Percentiles rank a stretch among this genome's conserved stretches.
Conservation (phyloP, 35 echinoderm and acorn worm genomes). For the Apostichopus californicus region DNA sequence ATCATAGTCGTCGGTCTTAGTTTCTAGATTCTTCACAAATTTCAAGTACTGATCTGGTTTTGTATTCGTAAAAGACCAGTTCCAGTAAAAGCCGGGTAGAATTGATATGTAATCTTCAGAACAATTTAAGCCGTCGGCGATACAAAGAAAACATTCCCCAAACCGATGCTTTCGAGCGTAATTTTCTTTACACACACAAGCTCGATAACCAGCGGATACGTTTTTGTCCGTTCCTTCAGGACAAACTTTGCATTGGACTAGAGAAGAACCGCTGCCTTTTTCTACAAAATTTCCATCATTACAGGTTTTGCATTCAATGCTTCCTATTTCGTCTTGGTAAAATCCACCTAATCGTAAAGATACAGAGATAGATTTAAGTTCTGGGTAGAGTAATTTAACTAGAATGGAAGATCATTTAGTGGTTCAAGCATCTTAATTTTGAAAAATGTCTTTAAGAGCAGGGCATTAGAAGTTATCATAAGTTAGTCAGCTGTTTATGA, state of each 20-base stretch:
- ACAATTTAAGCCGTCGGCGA: constrained; percentile 49
- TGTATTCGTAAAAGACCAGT: constrained; percentile 49
- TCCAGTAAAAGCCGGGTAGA: constrained; percentile 66
- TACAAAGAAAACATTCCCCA: constrained; percentile 32
- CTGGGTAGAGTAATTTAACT: background rate
- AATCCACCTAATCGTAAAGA: constrained; percentile 41
- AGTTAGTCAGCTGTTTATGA: background rate
- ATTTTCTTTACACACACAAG: constrained; percentile 53
- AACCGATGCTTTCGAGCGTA: constrained; percentile 43
- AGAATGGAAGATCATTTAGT: background rate
- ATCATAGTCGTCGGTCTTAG: background rate
- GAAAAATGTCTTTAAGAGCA: background rate
- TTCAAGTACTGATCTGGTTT: background rate
- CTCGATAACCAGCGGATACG: constrained; percentile 32
- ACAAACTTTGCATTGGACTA: constrained; percentile 44
- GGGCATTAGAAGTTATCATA: background rate
- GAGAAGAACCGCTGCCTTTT: background rate
- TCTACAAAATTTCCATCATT: constrained; percentile 54
- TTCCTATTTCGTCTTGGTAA: constrained; percentile 51
- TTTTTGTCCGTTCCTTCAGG: constrained; percentile 52
- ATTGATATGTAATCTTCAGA: constrained; percentile 55
- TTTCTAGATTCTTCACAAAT: too few species aligned
- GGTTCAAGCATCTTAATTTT: background rate
- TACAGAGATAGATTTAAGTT: background rate
- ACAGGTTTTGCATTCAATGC: constrained; percentile 19